A percentile compares a stretch with the other conserved stretches of the same genome.
Evolutionary conservation across 2,113 vertebrate species (phyloP).

Genomic region (Syngnathoides biaculeatus): DNA sequence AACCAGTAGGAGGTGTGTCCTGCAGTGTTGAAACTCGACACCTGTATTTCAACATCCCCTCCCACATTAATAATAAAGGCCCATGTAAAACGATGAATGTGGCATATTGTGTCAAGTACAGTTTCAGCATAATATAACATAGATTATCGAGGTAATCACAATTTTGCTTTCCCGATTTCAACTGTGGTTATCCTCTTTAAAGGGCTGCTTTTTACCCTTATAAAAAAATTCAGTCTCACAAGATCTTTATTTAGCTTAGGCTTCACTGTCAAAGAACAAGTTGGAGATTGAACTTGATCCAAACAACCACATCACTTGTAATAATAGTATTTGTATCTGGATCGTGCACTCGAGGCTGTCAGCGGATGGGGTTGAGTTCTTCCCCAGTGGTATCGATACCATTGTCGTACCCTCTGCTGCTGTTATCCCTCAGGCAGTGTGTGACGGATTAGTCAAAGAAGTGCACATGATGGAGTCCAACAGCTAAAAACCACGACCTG

Average conservation of each 20-base stretch:
- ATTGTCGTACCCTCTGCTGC: constrained; percentile 18
- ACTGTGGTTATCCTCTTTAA: neutral
- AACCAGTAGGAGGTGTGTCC: constrained; percentile 11
- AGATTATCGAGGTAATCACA: constrained; percentile 18
- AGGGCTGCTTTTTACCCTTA: constrained; percentile 27
- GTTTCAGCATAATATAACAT: neutral
- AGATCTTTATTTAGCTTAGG: constrained; percentile 31
- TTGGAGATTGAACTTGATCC: constrained; percentile 37
- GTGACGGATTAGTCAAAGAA: constrained; percentile 10
- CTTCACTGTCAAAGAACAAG: constrained; percentile 41
- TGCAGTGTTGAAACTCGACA: neutral
- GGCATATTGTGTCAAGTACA: neutral
- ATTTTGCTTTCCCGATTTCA: constrained; percentile 1
- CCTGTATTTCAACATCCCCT: neutral
- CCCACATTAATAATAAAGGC: neutral
- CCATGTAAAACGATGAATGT: neutral
- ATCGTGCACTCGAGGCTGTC: neutral
- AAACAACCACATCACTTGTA: constrained; percentile 27
- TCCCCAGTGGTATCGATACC: constrained; percentile 17
- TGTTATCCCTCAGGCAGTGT: neutral
- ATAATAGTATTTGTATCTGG: constrained; percentile 8
- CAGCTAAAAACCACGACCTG: constrained; percentile 3
- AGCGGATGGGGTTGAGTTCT: constrained; percentile 5
- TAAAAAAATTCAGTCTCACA: constrained; percentile 33
- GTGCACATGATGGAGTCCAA: neutral